A percentile compares a stretch with the other conserved stretches of the same genome.
Conservation (phyloP, 1,140 invertebrate species). For the Dermatophagoides farinae region DNA sequence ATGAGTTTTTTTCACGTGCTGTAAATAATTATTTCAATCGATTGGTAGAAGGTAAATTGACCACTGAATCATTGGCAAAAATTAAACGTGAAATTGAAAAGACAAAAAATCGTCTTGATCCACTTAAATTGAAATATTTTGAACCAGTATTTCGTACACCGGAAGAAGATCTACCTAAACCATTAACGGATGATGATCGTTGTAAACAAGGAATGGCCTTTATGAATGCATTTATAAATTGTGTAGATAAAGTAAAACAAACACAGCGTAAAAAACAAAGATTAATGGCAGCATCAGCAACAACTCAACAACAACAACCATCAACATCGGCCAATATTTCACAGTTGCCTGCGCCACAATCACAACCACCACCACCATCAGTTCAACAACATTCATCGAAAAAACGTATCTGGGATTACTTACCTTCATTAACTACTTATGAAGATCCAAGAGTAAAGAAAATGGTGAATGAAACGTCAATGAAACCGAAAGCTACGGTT, state of each 20-base stretch:
- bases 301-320: too few relatives aligned
- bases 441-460: too few relatives aligned
- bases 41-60: background rate
- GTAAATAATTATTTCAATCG: background rate
- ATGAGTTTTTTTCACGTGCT: conserved; percentile 5
- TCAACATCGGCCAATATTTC: too few relatives aligned
- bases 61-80: conserved; percentile 2
- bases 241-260: background rate
- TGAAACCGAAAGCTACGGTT: too few relatives aligned
- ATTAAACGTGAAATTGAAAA: background rate
- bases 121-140: conserved; percentile 10
- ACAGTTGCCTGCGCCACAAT: too few relatives aligned
- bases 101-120: background rate
- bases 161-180: background rate
- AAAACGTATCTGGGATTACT: too few relatives aligned
- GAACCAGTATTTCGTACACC: background rate
- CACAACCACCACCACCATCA: too few relatives aligned
- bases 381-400: too few relatives aligned
- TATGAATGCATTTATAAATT: background rate
- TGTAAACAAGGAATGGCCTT: background rate
- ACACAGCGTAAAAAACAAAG: too few relatives aligned
- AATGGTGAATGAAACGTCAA: too few relatives aligned
- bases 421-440: too few relatives aligned
- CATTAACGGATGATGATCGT: background rate
- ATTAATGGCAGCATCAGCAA: too few relatives aligned